A percentile compares a stretch with the other conserved stretches of the same genome.
These are phyloP conservation scores for Hedya salicella DNA, from an alignment of 2,888 invertebrate genomes.

Conservation along the genomic window DNA sequence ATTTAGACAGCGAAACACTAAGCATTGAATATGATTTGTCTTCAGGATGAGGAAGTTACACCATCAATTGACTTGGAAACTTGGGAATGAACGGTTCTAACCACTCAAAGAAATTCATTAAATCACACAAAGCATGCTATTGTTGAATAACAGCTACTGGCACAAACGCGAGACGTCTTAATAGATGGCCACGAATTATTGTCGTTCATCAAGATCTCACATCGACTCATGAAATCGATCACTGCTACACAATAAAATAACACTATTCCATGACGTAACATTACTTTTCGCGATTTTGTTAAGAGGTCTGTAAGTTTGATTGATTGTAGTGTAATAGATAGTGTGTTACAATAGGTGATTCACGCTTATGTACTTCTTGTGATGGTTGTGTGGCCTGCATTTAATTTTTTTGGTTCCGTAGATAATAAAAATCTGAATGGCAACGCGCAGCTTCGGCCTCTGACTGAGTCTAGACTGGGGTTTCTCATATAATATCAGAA, in stretches of 20 bases:
- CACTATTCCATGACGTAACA: slow-evolving; percentile 63
- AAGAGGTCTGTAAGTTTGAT: slow-evolving; percentile 61
- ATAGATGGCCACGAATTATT: slow-evolving; percentile 57
- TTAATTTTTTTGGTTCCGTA: neutral
- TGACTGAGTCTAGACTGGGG: too few relatives aligned
- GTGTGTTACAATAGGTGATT: slow-evolving; percentile 55
- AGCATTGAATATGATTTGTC: neutral
- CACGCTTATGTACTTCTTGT: slow-evolving; percentile 28
- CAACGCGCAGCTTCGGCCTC: too few relatives aligned
- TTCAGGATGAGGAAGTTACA: slow-evolving; percentile 38
- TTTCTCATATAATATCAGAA: too few relatives aligned
- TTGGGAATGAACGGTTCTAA: slow-evolving; percentile 38
- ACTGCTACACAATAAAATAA: slow-evolving; percentile 59
- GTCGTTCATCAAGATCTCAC: slow-evolving; percentile 57
- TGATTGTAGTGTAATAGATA: slow-evolving; percentile 61
- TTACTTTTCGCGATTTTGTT: slow-evolving; percentile 59
- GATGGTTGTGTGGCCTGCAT: slow-evolving; percentile 13
- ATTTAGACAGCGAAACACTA: neutral
- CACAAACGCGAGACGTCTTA: slow-evolving; percentile 55
- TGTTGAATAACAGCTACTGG: slow-evolving; percentile 57
- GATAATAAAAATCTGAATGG: too few relatives aligned
- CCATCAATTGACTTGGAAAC: slow-evolving; percentile 28
- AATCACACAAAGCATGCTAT: slow-evolving; percentile 59
- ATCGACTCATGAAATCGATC: slow-evolving; percentile 67
- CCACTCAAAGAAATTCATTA: slow-evolving; percentile 58